Evolutionary conservation across 2,113 vertebrate species (phyloP), one percentile per base, ranked within the genome.

Genomic region (Eulacestoma nigropectus): DNA sequence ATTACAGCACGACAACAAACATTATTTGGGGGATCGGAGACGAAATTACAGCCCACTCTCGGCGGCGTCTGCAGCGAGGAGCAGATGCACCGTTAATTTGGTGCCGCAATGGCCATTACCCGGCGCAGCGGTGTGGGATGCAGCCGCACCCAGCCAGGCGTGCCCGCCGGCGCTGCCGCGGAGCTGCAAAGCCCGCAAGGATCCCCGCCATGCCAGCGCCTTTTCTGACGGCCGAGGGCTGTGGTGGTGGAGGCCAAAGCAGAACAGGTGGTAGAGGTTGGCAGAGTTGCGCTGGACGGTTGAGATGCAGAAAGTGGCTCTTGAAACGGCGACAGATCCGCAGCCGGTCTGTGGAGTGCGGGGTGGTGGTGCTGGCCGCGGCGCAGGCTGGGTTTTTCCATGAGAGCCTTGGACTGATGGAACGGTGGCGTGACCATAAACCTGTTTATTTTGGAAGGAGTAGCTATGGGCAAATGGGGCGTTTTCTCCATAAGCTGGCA

Each of bases 1-100:
- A 98, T 96, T 97, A 87, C 96, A 97, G 97, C 96, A 78, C 37
- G 93, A 97, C 96, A 97, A 95, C 97, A 98, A 97, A 98, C 97
- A 96, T 96, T 97, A 97, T 97, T 97, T 96, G 96, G 89, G 94
- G 97, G 95, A 97, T 78, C 89, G 92, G 95, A 96, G 96, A 96
- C 80, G 50, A 95, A 98, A 98, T 96, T 95, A 84, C 93, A 98
- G 96, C 97, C 97, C 97, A 75, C 93, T 97, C 95, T 85, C 93
- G 64, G 74, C 57, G 64, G 90, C 42, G 92, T 97, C 96, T 97
- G 97, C 94, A 47, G 96, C n/a, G 90, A 97, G 95, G 96, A 97
- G 95, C 91, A 97, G 97, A 97, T 97, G 95, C 94, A 85, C 94
- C 41, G 53, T 96, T 97, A 87, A 97, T 98, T 97, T 97, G 86